Evolutionary conservation across 2,797 vertebrate genomes (phyloP).

Genomic region (Coendou prehensilis): DNA sequence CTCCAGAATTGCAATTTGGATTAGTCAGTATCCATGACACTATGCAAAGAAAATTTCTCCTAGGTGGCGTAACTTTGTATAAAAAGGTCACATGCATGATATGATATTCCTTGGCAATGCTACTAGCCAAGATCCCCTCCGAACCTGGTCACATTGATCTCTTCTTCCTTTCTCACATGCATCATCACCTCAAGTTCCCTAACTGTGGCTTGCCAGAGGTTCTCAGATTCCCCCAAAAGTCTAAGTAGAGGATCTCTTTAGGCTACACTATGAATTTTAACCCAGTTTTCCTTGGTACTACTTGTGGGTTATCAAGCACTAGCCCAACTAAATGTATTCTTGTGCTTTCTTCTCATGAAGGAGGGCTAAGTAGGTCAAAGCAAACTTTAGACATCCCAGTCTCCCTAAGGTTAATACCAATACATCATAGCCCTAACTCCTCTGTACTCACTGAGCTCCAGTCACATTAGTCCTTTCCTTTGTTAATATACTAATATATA

Average conservation of each 20-base stretch:
- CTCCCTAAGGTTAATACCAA: not conserved
- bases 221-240: not conserved
- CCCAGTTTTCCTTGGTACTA: not conserved
- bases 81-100: not conserved
- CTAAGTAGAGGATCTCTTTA: not conserved
- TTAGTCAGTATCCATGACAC: not conserved
- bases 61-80: not conserved
- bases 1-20: not conserved
- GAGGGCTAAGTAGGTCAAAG: not conserved
- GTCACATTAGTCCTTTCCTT: not conserved
- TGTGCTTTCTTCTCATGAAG: not conserved
- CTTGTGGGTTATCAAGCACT: not conserved
- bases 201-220: not conserved
- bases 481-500: not conserved
- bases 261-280: not conserved
- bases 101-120: not conserved
- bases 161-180: not conserved
- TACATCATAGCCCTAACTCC: not conserved
- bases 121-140: not conserved
- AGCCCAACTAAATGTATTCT: not conserved
- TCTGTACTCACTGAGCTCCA: not conserved
- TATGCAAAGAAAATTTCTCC: not conserved
- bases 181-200: not conserved
- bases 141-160: not conserved
- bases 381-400: not conserved